These are phyloP conservation scores for Eilema depressum DNA, from an alignment of 2,888 invertebrate genomes.

Conservation along the genomic window DNA sequence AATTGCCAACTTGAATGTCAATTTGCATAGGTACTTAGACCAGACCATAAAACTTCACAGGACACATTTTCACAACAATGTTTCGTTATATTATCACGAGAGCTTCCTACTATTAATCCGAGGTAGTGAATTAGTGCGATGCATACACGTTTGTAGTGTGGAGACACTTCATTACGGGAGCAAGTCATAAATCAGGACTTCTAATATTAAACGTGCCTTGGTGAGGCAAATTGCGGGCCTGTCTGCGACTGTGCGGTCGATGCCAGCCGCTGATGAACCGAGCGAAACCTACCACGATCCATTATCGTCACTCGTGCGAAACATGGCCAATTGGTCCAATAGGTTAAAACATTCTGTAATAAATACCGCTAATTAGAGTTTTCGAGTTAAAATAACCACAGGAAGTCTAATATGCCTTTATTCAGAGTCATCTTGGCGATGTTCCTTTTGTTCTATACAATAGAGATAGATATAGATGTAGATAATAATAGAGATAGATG, in stretches of 20 bases:
- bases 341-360: background rate
- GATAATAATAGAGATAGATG: too few relatives aligned
- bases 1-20: background rate
- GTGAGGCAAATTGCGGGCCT: slow-evolving; percentile 80
- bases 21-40: background rate
- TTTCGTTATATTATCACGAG: slow-evolving; percentile 37
- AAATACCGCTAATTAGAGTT: background rate
- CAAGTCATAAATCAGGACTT: slow-evolving; percentile 86
- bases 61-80: slow-evolving; percentile 14
- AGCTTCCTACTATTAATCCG: slow-evolving; percentile 74
- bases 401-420: background rate
- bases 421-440: background rate
- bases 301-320: slow-evolving; percentile 27
- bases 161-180: slow-evolving; percentile 86
- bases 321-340: background rate
- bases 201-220: slow-evolving; percentile 88
- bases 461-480: too few relatives aligned
- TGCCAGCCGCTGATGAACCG: slow-evolving; percentile 50
- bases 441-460: background rate
- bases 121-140: slow-evolving; percentile 83
- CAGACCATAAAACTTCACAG: background rate
- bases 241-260: slow-evolving; percentile 66
- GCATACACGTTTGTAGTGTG: slow-evolving; percentile 83
- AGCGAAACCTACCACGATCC: slow-evolving; percentile 41
- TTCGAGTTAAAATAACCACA: background rate